Evolutionary conservation across 2,888 invertebrate species (phyloP), one percentile per base, ranked within the genome.

Genomic region (Sympetrum striolatum): DNA sequence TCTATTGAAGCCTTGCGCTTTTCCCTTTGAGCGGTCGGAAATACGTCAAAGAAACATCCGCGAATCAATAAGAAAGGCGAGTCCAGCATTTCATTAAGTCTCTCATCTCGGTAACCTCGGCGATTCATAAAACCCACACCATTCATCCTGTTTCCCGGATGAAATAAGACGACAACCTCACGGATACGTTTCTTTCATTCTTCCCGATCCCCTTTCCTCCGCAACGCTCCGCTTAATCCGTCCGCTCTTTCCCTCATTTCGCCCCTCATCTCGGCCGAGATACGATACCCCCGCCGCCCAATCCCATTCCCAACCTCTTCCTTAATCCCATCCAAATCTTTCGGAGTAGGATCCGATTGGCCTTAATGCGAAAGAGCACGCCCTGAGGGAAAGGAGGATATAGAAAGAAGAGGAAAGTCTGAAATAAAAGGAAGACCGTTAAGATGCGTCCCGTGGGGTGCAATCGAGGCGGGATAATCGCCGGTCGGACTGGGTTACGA

Each of bases 241-340:
- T 18, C 18, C 53, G 6, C 73, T 73, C 25, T n/a, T 73, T 31
- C n/a, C n/a, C 25, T 31, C 31, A 14, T 25, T 31, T 8, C 73
- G 3, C 31, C 25, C n/a, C 60, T 60, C 60, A 60, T 60, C 15
- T n/a, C 64, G 25, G 64, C 64, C 10, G 18, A 35, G 80, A 80
- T 80, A 18, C 35, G 80, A 80, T 80, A 80, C 22, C 80, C 37
- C 39, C 10, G 12, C 31, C 81, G 12, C 44, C 81, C 31, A 81
- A 81, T 44, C 53, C 48, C 81, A 81, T 81, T 82, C 82, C 53
- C 82, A 58, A 14, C 53, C 82, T 31, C 35, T 35, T 25, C 31
- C 82, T 81, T 82, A 58, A 82, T 58, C 58, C 82, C 82, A 53
- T 82, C 82, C 82, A 82, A 82, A 82, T 82, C 82, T 82, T 82